Evolutionary conservation across 2,113 vertebrate genomes (phyloP).

Genomic region (Etheostoma cragini): DNA sequence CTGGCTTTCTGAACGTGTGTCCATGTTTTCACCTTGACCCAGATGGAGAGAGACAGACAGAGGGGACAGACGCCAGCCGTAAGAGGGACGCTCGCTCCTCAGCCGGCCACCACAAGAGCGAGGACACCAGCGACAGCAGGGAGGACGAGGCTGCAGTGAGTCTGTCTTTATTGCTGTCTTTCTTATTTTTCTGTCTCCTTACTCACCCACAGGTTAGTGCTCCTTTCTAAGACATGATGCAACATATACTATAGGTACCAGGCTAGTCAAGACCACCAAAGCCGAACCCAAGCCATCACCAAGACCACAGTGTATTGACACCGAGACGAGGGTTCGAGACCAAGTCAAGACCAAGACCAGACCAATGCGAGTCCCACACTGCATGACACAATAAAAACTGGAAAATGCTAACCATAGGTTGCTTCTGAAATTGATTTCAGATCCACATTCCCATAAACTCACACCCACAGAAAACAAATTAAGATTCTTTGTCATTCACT

Average conservation of each 20-base stretch:
- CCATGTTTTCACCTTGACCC: conserved; percentile 59
- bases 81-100: conserved; percentile 76
- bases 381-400: too few species aligned
- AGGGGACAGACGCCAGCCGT: conserved; percentile 87
- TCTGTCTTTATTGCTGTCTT: conserved; percentile 21
- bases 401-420: too few species aligned
- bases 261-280: too few species aligned
- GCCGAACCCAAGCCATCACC: too few species aligned
- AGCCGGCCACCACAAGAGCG: conserved; percentile 78
- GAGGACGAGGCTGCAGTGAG: conserved; percentile 91
- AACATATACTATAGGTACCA: neutral
- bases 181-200: conserved; percentile 16
- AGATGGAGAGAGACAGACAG: conserved; percentile 91
- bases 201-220: conserved; percentile 28
- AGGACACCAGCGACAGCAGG: conserved; percentile 92
- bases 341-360: too few species aligned
- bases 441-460: too few species aligned
- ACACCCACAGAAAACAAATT: too few species aligned
- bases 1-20: conserved; percentile 48
- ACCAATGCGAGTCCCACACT: too few species aligned
- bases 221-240: conserved; percentile 25
- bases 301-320: too few species aligned
- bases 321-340: too few species aligned
- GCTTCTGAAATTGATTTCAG: too few species aligned
- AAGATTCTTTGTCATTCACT: too few species aligned